Conservation (phyloP, 2,797 vertebrate genomes). For the Lacerta viridis region DNA sequence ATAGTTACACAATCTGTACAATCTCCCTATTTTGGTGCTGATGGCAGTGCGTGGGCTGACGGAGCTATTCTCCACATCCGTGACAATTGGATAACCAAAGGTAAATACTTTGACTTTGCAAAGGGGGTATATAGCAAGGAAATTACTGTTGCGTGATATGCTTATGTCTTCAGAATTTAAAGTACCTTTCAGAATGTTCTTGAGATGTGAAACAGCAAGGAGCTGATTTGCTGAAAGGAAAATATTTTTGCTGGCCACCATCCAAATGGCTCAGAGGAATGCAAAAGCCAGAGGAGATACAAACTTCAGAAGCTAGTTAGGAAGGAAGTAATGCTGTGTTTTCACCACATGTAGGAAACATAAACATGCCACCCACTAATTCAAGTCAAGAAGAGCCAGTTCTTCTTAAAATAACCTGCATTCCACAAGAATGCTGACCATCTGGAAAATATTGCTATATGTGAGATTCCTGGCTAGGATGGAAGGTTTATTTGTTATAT, state of each 20-base stretch:
- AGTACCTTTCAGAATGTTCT: constrained; percentile 65
- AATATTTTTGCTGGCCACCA: constrained; percentile 69
- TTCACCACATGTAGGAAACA: constrained; percentile 50
- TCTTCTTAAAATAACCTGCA: constrained; percentile 51
- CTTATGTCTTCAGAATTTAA: constrained; percentile 67
- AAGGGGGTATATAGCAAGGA: not conserved
- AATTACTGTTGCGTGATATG: constrained; percentile 33
- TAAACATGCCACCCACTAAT: constrained; percentile 44
- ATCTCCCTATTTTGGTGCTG: constrained; percentile 28
- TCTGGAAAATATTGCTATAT: not conserved
- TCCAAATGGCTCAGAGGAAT: constrained; percentile 68
- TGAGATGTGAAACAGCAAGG: constrained; percentile 63
- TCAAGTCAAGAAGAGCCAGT: not conserved
- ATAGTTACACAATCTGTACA: not conserved
- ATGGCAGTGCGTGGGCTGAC: not conserved
- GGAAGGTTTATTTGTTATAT: not conserved
- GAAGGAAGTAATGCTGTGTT: constrained; percentile 55
- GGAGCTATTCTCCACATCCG: constrained; percentile 32
- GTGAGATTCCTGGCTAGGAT: not conserved
- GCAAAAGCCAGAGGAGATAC: constrained; percentile 54
- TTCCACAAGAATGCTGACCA: constrained; percentile 7
- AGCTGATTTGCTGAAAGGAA: constrained; percentile 71
- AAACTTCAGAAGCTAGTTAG: constrained; percentile 56
- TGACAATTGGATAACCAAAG: constrained; percentile 40
- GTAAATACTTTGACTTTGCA: constrained; percentile 49